Evolutionary conservation across 2,113 vertebrate species (phyloP).

Genomic region (Lagopus muta): DNA sequence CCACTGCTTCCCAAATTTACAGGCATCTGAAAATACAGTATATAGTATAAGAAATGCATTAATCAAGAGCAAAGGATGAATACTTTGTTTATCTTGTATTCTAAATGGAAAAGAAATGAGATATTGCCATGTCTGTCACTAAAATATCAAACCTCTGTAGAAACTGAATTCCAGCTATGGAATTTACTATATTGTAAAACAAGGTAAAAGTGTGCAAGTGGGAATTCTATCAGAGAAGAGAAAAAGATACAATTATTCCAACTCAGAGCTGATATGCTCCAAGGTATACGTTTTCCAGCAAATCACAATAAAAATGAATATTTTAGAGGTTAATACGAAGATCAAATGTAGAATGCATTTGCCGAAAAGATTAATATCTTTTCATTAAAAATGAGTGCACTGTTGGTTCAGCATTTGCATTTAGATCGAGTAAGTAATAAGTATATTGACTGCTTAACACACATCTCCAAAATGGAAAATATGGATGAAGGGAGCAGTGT

Average conservation of each 20-base stretch:
- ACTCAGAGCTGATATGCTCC: background rate
- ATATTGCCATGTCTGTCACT: background rate
- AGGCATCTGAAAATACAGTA: background rate
- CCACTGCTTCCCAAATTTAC: background rate
- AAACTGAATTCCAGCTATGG: background rate
- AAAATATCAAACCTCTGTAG: background rate
- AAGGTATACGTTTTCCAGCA: constrained; percentile 23
- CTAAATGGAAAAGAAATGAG: background rate
- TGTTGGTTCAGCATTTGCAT: constrained; percentile 77
- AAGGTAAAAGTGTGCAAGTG: constrained; percentile 5
- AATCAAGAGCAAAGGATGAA: background rate
- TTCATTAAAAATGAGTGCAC: constrained; percentile 72
- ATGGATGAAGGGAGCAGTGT: background rate
- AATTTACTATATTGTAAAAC: constrained; percentile 13
- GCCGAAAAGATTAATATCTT: constrained; percentile 77
- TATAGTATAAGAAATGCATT: background rate
- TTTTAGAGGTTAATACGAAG: constrained; percentile 69
- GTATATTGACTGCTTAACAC: constrained; percentile 67
- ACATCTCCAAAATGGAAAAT: constrained; percentile 38
- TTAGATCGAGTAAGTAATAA: constrained; percentile 74
- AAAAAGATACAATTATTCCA: constrained; percentile 37
- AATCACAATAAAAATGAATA: constrained; percentile 67
- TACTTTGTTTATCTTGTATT: background rate
- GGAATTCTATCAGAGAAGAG: constrained; percentile 39
- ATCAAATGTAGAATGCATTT: constrained; percentile 68